Base-by-base conservation (phyloP, 2,797 vertebrate species). In the Steatocranus sp. region DNA sequence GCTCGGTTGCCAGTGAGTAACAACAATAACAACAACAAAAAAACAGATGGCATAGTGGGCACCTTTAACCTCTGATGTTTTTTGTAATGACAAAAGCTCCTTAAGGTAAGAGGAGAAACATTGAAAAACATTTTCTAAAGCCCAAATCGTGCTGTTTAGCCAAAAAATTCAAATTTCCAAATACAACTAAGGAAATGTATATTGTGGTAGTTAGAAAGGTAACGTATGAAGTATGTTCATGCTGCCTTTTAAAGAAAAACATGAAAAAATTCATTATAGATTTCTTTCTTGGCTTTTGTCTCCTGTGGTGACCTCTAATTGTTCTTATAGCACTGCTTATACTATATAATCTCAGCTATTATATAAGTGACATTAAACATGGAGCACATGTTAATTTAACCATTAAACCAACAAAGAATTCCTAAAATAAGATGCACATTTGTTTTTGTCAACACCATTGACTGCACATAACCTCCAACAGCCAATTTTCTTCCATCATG, bases 121-220 rank as follows among this genome's bases (percentile, higher is more conserved):
- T 8, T 53, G 20, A 0, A 53, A 53, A 25, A 53, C 50, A 53
- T 53, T 53, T 53, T 25, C 50, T 53, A 14, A 58, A 32, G 54
- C 15, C 17, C 27, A 23, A 41, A 66, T 6, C 2, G 0, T 66
- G 12, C 36, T 41, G 20, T 41, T 66, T 4, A 66, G 36, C n/a
- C n/a, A 23, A 38, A 66, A 41, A 38, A 8, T 10, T 38, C 20
- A 15, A 23, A 68, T 10, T 15, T 68, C 61, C 34, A 68, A 27
- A 68, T 68, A 18, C 36, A 68, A 0, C 1, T 11, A 7, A 43
- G 63, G 14, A 11, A 68, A 0, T 17, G 20, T 3, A 43, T 25
- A 1, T 11, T 68, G 8, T 68, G 14, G 63, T 17, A 43, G 36
- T 68, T 68, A 25, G 2, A 43, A 15, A 23, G 38, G 8, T 18